Evolutionary conservation across 2,113 vertebrate species (phyloP), one percentile per base, ranked within the genome.

Genomic region (Rostratula benghalensis): DNA sequence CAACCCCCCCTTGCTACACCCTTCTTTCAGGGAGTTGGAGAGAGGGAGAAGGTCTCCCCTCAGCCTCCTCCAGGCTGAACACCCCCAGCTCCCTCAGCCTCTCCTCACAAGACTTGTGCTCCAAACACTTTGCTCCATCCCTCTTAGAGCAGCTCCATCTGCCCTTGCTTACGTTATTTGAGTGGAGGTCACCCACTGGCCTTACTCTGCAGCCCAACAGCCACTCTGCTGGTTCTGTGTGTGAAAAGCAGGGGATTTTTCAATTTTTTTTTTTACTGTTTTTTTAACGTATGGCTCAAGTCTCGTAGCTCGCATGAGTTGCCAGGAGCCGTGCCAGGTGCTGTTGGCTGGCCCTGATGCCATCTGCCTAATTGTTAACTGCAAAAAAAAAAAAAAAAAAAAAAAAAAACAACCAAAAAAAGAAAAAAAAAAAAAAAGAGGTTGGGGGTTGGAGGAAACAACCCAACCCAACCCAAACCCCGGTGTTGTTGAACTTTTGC

Each of bases 281-380:
- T 70, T 50, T 91, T 94, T 31, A 91, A 91, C 35, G 21, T 78
- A 33, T 16, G 50, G 5, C 39, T 64, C 28, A 24, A 77, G 35
- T 19, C 39, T 21, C 81, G 15, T 51, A 87, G 91, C 80, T 94
- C 69, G 78, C 69, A 73, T 91, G 83, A 33, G 3, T 76, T 76
- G 56, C 43, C 79, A 96, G 97, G 95, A 96, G 81, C 74, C 1
- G 0, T 22, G 81, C 96, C 97, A 90, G 83, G 60, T 77, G 77
- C 90, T 70, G 85, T 78, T 95, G 19, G 10, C 78, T 90, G 94
- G 33, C 84, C 12, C 3, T 87, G 91, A 84, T 94, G 76, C 89
- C 97, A 59, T 95, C 97, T 94, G 18, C 76, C 46, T 80, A 54
- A 91, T 54, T 39, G 16, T 92, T 90, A 96, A 97, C 79, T 95